Evolutionary conservation across 2,888 invertebrate genomes (phyloP), one percentile per base, ranked within the genome.

Genomic region (Cordylochernes scorpioides): DNA sequence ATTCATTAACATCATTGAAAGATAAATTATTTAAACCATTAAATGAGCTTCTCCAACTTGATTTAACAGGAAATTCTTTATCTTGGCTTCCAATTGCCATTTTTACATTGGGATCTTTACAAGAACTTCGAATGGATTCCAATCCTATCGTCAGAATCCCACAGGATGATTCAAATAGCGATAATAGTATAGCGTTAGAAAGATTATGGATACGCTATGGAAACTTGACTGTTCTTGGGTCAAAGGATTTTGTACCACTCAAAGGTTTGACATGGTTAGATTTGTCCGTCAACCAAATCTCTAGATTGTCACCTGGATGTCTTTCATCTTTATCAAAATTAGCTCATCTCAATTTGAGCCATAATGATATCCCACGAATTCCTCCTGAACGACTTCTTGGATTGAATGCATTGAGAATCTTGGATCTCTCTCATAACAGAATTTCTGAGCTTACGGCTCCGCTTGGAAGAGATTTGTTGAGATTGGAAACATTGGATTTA

Each of bases 401-500:
- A n/a, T n/a, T n/a, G n/a, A n/a, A n/a, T n/a, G n/a, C n/a, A n/a
- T n/a, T n/a, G n/a, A n/a, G n/a, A n/a, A n/a, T n/a, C n/a, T n/a
- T n/a, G n/a, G n/a, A n/a, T n/a, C n/a, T n/a, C n/a, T n/a, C n/a
- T n/a, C n/a, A n/a, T n/a, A n/a, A n/a, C n/a, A 28, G 17, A 34
- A 30, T 13, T 31, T 46, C 8, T 27, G 32, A 25, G 15, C 4
- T 10, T 27, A 33, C 9, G 29, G 34, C 18, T 15, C 34, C n/a
- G 9, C 25, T 17, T 13, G 15, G 14, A 46, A 46, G 31, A 32
- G 38, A 18, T 29, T 46, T 10, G 31, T 27, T 17, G 24, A 33
- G 12, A 35, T 46, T 5, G 39, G 40, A 6, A 37, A 37, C 14
- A 10, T 33, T 46, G n/a, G 44, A 44, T 26, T 28, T 45, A 17